Percentiles rank a stretch among this genome's conserved stretches.
phyloP scores from a whole-genome alignment of 2,113 vertebrate species.

The Syngnathus typhle region DNA sequence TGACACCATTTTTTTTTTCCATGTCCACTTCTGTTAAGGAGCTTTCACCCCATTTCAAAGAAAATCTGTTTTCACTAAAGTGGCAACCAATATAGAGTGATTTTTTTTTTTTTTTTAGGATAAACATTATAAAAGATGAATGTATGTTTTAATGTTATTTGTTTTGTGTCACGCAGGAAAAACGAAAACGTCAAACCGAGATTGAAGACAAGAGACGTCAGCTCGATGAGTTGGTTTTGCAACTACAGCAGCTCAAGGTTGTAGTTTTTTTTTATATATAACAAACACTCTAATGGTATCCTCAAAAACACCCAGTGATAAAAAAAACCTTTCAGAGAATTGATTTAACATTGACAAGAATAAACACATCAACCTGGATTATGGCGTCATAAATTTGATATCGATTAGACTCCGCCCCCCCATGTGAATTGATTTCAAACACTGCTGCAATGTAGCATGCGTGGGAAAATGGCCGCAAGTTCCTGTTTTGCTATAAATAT shows the following conservation, averaged over 20 bases:
- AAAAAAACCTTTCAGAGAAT: neutral
- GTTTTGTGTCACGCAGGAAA: slow-evolving; percentile 78
- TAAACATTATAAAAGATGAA: neutral
- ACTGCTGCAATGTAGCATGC: slow-evolving; percentile 18
- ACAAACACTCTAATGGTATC: no score
- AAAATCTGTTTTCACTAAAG: slow-evolving; percentile 13
- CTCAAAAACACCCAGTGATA: neutral
- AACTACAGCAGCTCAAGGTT: slow-evolving; percentile 96
- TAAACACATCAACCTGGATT: neutral
- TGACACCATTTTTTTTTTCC: neutral
- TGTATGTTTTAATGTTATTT: neutral
- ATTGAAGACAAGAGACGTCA: slow-evolving; percentile 91
- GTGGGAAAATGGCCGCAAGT: slow-evolving; percentile 12
- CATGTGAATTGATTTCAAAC: slow-evolving; percentile 6
- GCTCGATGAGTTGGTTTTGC: slow-evolving; percentile 91
- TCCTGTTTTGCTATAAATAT: slow-evolving; percentile 25
- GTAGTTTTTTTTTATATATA: no score
- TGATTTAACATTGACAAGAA: neutral
- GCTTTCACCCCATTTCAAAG: slow-evolving; percentile 16
- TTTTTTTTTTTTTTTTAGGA: neutral
- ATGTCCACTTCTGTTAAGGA: slow-evolving; percentile 17
- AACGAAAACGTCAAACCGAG: slow-evolving; percentile 92
- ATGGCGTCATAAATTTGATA: neutral
- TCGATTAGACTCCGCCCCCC: neutral
- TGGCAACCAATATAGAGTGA: neutral